These are phyloP conservation scores for Abramis brama DNA, from an alignment of 2,113 vertebrate genomes.

Conservation along the genomic window DNA sequence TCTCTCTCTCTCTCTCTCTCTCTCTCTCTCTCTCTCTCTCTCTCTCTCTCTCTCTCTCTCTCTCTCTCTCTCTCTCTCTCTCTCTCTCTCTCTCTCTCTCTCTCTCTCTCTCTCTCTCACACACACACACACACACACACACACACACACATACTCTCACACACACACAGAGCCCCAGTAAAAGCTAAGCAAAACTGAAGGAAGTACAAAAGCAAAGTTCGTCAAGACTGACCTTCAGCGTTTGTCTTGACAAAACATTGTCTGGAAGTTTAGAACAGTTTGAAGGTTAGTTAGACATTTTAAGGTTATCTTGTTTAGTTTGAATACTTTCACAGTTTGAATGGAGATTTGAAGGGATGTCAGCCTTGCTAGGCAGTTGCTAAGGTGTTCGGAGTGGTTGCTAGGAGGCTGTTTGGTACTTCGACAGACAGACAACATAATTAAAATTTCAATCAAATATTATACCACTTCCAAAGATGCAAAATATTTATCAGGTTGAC, in stretches of 20 bases:
- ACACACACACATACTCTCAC: too few species aligned
- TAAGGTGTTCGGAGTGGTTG: not conserved
- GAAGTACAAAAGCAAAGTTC: not conserved
- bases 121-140: too few species aligned
- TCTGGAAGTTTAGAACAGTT: not conserved
- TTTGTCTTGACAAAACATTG: not conserved
- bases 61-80: too few species aligned
- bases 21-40: too few species aligned
- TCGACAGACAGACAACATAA: not conserved
- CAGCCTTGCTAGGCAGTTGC: not conserved
- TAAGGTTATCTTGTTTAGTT: not conserved
- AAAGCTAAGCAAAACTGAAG: not conserved
- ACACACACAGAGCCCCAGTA: not conserved
- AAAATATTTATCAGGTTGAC: not conserved
- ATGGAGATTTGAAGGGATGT: not conserved
- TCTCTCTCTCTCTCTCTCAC: too few species aligned
- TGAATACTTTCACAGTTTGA: not conserved
- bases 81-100: too few species aligned
- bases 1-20: too few species aligned
- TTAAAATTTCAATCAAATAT: not conserved
- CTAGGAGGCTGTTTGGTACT: not conserved
- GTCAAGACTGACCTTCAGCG: not conserved
- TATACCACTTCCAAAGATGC: not conserved
- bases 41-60: too few species aligned
- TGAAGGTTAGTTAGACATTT: slow-evolving; percentile 17